A percentile compares a stretch with the other conserved stretches of the same genome.
Conservation (phyloP, 2,888 invertebrate genomes). For the Anthrax anthrax region DNA sequence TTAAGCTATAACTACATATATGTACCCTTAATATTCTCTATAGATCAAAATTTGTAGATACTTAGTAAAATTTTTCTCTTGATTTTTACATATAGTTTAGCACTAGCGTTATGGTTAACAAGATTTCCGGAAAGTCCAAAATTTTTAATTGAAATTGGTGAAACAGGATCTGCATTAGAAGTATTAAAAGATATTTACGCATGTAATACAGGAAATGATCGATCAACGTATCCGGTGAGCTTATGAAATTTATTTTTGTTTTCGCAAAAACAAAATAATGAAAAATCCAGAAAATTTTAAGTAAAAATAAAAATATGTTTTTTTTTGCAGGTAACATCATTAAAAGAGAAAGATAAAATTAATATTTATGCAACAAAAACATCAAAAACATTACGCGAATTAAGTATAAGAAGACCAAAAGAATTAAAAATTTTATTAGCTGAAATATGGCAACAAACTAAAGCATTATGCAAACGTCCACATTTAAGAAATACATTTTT, state of each 20-base stretch:
- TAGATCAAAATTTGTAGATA: neutral
- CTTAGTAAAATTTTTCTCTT: neutral
- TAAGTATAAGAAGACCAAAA: constrained; percentile 44
- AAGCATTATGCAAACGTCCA: constrained; percentile 56
- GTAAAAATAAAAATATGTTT: neutral
- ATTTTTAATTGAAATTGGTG: constrained; percentile 65
- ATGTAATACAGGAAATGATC: constrained; percentile 55
- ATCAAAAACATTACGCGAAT: neutral
- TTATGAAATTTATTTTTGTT: neutral
- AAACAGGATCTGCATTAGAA: constrained; percentile 57
- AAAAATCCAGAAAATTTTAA: no score
- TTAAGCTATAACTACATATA: no score
- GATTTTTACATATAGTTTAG: constrained; percentile 14
- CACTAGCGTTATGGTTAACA: constrained; percentile 46
- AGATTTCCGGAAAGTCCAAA: constrained; percentile 71
- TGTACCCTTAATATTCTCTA: neutral
- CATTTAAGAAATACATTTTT: constrained; percentile 60
- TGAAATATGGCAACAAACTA: constrained; percentile 63
- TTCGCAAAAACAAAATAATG: neutral
- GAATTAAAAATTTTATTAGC: constrained; percentile 51
- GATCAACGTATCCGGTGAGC: constrained; percentile 55
- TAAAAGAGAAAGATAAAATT: neutral
- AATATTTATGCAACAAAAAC: neutral
- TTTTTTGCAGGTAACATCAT: neutral
- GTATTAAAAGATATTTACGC: constrained; percentile 54